Percentiles rank a stretch among this genome's conserved stretches.
phyloP scores from a whole-genome alignment of 2,888 invertebrate species.

The Drosophila gaucha region DNA sequence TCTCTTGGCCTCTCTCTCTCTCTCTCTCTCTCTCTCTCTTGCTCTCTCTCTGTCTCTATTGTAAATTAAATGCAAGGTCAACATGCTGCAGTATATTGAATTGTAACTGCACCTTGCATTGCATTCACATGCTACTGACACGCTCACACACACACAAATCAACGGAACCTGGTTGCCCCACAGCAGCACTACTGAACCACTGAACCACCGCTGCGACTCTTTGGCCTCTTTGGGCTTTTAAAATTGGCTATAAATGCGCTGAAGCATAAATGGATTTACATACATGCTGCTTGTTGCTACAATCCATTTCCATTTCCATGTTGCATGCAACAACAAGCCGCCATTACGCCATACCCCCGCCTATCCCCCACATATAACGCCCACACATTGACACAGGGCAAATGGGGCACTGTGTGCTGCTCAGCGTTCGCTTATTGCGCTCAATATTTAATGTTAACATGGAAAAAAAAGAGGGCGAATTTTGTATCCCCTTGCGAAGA shows the following conservation, averaged over 20 bases:
- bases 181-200: background rate
- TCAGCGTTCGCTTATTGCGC: constrained; percentile 26
- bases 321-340: constrained; percentile 61
- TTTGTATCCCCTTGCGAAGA: background rate
- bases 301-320: constrained; percentile 62
- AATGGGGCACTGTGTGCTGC: background rate
- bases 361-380: background rate
- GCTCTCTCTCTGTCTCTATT: background rate
- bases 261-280: constrained; percentile 79
- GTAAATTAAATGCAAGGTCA: constrained; percentile 14
- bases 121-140: constrained; percentile 13
- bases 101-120: constrained; percentile 34
- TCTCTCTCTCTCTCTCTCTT: background rate
- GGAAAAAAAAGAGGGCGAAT: background rate
- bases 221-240: constrained; percentile 46
- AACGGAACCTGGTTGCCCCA: constrained; percentile 24
- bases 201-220: constrained; percentile 16
- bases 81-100: constrained; percentile 40
- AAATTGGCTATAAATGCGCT: constrained; percentile 77
- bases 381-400: background rate
- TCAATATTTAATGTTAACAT: constrained; percentile 43
- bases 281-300: constrained; percentile 72
- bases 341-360: constrained; percentile 12
- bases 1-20: background rate
- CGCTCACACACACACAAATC: constrained; percentile 36